Conservation (phyloP, 2,888 invertebrate genomes). For the Spilarctia lutea region DNA sequence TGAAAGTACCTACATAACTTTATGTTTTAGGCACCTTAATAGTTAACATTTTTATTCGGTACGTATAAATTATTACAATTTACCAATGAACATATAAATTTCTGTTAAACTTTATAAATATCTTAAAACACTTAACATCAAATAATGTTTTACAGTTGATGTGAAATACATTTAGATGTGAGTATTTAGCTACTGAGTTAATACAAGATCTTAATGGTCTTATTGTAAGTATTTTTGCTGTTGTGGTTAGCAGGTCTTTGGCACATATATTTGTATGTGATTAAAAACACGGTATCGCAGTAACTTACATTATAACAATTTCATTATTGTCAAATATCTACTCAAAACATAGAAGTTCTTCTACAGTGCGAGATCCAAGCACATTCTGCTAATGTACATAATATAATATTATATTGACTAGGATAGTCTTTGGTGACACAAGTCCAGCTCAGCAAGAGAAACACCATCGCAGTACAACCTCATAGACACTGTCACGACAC, state of each 20-base stretch:
- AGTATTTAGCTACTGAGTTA: conserved; percentile 47
- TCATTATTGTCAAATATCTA: conserved; percentile 61
- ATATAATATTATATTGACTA: conserved; percentile 48
- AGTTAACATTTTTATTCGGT: conserved; percentile 17
- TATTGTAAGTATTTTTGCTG: conserved; percentile 25
- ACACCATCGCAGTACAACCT: conserved; percentile 23
- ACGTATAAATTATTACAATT: conserved; percentile 14
- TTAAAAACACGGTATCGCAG: conserved; percentile 31
- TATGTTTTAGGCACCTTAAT: conserved; percentile 21
- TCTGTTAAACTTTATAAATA: conserved; percentile 26
- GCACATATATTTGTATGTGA: conserved; percentile 48
- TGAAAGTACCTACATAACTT: conserved; percentile 26
- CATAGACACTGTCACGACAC: conserved; percentile 13
- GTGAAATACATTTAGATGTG: conserved; percentile 24
- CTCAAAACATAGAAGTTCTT: conserved; percentile 41
- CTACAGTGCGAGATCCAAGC: conserved; percentile 36
- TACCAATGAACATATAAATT: conserved; percentile 16
- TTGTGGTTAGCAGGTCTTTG: conserved; percentile 50
- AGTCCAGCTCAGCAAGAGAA: conserved; percentile 31
- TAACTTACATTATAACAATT: conserved; percentile 36
- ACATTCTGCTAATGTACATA: conserved; percentile 34
- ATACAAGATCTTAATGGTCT: conserved; percentile 18
- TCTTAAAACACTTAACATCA: conserved; percentile 34
- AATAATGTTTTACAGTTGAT: conserved; percentile 25
- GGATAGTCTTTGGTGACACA: conserved; percentile 47